Evolutionary conservation across 1,140 invertebrate genomes (phyloP), one percentile per base, ranked within the genome.

Genomic region (Hylyphantes graminicola): DNA sequence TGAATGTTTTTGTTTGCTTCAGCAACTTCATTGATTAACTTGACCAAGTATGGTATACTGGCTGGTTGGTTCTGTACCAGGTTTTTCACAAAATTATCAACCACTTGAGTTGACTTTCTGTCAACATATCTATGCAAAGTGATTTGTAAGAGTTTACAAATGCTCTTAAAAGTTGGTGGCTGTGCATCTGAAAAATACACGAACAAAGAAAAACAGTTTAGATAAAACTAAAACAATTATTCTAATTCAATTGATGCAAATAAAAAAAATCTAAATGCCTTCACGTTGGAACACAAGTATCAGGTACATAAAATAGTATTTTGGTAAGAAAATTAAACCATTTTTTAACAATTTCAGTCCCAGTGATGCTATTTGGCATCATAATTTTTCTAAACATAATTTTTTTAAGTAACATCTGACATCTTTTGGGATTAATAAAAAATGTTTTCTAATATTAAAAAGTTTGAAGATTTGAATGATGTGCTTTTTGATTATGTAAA

Each of bases 101-200:
- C 92, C 88, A 94, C 93, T 57, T 92, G 92, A 88, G 95, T 93
- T 6, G 95, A 97, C 82, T 92, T 90, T 68, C 92, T 92, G 90
- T 97, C 95, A 87, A 93, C 91, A 88, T 96, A 96, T 86, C 94
- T 92, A 79, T 93, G 93, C 84, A 96, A 89, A 11, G 94, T 94
- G 50, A 93, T 90, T 15, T 93, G 92, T 78, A 96, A 89, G 73
- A 94, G 91, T 89, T 94, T 93, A 87, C 94, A 95, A 83, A 96
- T 92, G 85, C 94, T 95, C 87, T 93, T 92, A 21, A 96, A 91
- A 82, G 94, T 93, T 86, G 92, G 92, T 85, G 95, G 94, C 88
- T 93, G 94, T 70, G 96, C 93, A 85, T 93, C 96, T 96, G 88
- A 55, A 92, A 92, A 74, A 35, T 35, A 35, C 5, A 5, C 5